Percentiles rank a stretch among this genome's conserved stretches.
Evolutionary conservation across 2,113 vertebrate species (phyloP).

Genomic region (Pygathrix nemaeus): DNA sequence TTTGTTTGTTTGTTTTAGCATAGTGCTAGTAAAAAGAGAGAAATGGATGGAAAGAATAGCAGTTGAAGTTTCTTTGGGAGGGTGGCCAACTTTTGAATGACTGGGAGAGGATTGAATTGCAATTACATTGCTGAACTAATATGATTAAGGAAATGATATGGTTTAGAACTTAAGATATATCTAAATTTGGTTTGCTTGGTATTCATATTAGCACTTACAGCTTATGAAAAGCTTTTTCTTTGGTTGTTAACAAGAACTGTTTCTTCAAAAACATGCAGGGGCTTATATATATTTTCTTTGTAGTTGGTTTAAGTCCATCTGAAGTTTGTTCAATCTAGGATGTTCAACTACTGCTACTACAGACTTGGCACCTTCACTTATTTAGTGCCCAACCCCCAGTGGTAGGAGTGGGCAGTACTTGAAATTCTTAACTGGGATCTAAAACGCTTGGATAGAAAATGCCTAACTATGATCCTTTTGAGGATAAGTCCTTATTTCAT

Average conservation of each 20-base stretch:
- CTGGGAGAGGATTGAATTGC: not conserved
- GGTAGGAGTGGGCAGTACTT: not conserved
- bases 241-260: not conserved
- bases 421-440: not conserved
- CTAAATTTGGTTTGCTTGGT: constrained; percentile 17
- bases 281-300: not conserved
- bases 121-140: not conserved
- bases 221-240: not conserved
- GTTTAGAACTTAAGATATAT: constrained; percentile 24
- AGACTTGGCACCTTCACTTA: not conserved
- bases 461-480: not conserved
- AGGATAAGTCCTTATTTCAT: not conserved
- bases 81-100: not conserved
- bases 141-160: not conserved
- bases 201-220: not conserved
- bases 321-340: not conserved
- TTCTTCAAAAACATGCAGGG: constrained; percentile 30
- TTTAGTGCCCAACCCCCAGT: not conserved
- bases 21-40: not conserved
- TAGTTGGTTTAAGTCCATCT: not conserved
- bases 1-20: too few relatives aligned
- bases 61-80: not conserved
- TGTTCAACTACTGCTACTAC: not conserved
- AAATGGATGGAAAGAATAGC: not conserved
- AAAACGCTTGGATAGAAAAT: constrained; percentile 5